A percentile compares a stretch with the other conserved stretches of the same genome.
Evolutionary conservation across 2,888 invertebrate species (phyloP).

Genomic region (Meteorus colon): DNA sequence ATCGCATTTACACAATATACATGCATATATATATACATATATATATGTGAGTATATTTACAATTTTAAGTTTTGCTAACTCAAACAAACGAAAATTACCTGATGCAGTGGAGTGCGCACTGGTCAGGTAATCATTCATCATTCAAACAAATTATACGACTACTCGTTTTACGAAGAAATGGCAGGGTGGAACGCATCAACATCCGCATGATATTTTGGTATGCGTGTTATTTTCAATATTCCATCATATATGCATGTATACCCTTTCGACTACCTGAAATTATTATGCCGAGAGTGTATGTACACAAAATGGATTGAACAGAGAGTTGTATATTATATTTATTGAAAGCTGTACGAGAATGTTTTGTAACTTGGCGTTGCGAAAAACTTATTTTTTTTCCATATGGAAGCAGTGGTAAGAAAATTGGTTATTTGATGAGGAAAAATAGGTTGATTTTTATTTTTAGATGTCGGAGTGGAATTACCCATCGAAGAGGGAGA

Average conservation of each 20-base stretch:
- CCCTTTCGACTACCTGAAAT: background rate
- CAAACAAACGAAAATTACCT: constrained; percentile 59
- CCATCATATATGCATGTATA: background rate
- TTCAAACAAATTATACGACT: constrained; percentile 35
- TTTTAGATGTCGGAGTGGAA: too few relatives aligned
- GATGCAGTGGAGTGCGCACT: constrained; percentile 2
- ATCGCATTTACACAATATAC: background rate
- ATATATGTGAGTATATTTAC: constrained; percentile 23
- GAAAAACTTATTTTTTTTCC: too few relatives aligned
- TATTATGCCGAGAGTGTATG: constrained; percentile 3
- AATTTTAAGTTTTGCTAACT: constrained; percentile 55
- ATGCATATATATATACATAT: background rate
- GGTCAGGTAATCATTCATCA: constrained; percentile 34
- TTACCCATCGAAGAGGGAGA: too few relatives aligned
- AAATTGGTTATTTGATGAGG: too few relatives aligned
- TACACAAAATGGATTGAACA: background rate
- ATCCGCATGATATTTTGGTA: constrained; percentile 15
- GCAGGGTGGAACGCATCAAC: background rate
- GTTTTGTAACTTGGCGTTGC: background rate
- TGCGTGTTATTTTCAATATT: constrained; percentile 8
- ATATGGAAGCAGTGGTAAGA: too few relatives aligned
- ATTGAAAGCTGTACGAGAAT: background rate
- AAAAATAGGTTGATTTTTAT: too few relatives aligned
- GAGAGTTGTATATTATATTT: too few relatives aligned
- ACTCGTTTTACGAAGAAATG: constrained; percentile 31